Evolutionary conservation across 2,113 vertebrate species (phyloP).

Genomic region (Columba livia): DNA sequence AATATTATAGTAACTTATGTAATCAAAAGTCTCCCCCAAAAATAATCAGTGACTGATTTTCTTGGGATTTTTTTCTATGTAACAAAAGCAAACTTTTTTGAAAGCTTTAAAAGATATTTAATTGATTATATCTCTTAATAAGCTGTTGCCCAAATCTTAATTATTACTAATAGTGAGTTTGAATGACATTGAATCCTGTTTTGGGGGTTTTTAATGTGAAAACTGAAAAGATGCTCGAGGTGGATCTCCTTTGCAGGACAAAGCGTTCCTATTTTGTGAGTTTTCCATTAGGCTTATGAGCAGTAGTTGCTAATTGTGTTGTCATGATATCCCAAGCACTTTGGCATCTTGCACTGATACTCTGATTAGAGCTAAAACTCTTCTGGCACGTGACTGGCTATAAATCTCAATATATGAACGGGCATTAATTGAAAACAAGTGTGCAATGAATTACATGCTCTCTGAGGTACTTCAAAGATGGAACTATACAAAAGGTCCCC

Average conservation of each 20-base stretch:
- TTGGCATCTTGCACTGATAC: slow-evolving; percentile 61
- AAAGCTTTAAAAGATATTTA: neutral
- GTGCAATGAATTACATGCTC: slow-evolving; percentile 60
- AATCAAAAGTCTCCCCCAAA: neutral
- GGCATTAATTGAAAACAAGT: slow-evolving; percentile 51
- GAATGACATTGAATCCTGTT: neutral
- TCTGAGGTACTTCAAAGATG: slow-evolving; percentile 61
- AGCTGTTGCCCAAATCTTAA: no score
- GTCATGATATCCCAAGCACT: slow-evolving; percentile 44
- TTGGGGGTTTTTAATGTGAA: neutral
- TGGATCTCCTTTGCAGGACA: slow-evolving; percentile 11
- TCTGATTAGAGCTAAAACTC: slow-evolving; percentile 39
- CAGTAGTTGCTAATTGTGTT: neutral
- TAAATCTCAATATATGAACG: slow-evolving; percentile 34
- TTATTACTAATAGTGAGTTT: neutral
- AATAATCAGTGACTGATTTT: neutral
- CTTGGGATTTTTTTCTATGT: neutral
- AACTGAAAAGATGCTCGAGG: neutral
- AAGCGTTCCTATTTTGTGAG: neutral
- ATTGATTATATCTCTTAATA: neutral
- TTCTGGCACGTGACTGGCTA: slow-evolving; percentile 34
- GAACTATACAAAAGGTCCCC: slow-evolving; percentile 40
- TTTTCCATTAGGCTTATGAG: neutral
- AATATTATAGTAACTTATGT: neutral
- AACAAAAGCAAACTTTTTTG: neutral